phyloP scores from a whole-genome alignment of 2,113 vertebrate genomes.

The Cercocebus atys region DNA sequence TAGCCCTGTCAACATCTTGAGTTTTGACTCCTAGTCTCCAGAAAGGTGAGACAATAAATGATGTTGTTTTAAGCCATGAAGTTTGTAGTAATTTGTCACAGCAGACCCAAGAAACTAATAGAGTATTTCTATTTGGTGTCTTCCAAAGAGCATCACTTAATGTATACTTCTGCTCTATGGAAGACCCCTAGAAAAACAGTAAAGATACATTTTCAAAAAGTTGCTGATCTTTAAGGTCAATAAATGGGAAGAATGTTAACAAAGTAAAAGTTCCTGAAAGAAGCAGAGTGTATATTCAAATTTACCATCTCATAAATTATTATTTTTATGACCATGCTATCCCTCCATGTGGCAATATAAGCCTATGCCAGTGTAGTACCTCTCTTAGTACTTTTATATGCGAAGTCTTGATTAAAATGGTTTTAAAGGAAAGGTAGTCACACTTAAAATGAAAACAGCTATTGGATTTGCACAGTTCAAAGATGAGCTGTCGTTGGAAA shows the following conservation, averaged over 20 bases:
- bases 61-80: background rate
- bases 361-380: background rate
- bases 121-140: background rate
- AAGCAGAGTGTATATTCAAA: background rate
- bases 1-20: background rate
- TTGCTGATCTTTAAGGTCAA: background rate
- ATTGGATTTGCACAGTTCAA: background rate
- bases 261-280: background rate
- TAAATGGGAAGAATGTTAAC: background rate
- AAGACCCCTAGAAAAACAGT: background rate
- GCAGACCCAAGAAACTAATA: background rate
- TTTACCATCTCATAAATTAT: background rate
- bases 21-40: background rate
- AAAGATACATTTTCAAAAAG: background rate
- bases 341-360: background rate
- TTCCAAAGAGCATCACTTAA: background rate
- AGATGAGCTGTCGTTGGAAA: background rate
- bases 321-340: background rate
- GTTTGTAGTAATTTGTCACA: background rate
- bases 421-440: background rate
- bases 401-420: background rate
- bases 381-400: background rate
- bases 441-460: background rate
- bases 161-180: background rate
- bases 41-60: background rate